A percentile compares a stretch with the other conserved stretches of the same genome.
Evolutionary conservation across 2,797 vertebrate genomes (phyloP).

Genomic region (Sebastes diaconus): DNA sequence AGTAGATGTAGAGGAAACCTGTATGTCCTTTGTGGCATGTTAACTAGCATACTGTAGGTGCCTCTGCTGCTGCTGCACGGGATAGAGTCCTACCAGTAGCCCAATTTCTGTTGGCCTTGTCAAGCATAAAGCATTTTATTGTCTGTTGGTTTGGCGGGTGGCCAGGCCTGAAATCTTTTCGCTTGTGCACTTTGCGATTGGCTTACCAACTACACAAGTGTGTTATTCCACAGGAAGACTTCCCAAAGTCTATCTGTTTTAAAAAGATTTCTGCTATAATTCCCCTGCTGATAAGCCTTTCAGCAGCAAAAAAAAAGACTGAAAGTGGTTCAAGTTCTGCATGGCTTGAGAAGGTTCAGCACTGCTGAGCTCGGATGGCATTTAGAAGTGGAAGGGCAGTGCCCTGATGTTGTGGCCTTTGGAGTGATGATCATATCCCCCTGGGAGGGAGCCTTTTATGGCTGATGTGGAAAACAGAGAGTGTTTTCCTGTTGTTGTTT

Average conservation of each 20-base stretch:
- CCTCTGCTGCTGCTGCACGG: slow-evolving; percentile 14
- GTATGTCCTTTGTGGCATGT: slow-evolving; percentile 34
- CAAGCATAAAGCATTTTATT: slow-evolving; percentile 72
- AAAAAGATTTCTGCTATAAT: slow-evolving; percentile 61
- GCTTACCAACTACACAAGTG: slow-evolving; percentile 59
- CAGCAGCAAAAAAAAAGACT: slow-evolving; percentile 52
- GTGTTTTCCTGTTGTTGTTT: slow-evolving; percentile 56
- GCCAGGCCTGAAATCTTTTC: slow-evolving; percentile 65
- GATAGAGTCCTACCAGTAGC: slow-evolving; percentile 19
- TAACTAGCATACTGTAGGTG: slow-evolving; percentile 43
- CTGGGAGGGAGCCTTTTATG: slow-evolving; percentile 62
- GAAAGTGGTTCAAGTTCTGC: slow-evolving; percentile 73
- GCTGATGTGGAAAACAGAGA: slow-evolving; percentile 46
- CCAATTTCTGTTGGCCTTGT: slow-evolving; percentile 49
- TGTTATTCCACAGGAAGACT: slow-evolving; percentile 64
- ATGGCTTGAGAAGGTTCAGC: slow-evolving; percentile 76
- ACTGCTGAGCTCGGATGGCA: slow-evolving; percentile 71
- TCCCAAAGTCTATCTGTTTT: slow-evolving; percentile 61
- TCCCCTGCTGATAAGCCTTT: slow-evolving; percentile 60
- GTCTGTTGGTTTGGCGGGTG: slow-evolving; percentile 64
- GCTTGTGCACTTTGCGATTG: slow-evolving; percentile 52
- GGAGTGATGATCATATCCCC: slow-evolving; percentile 60
- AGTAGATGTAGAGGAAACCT: slow-evolving; percentile 28
- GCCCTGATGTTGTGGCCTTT: slow-evolving; percentile 71
- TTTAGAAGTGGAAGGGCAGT: slow-evolving; percentile 71